Conservation (phyloP, 2,797 vertebrate genomes). For the Labeo calbasu region DNA sequence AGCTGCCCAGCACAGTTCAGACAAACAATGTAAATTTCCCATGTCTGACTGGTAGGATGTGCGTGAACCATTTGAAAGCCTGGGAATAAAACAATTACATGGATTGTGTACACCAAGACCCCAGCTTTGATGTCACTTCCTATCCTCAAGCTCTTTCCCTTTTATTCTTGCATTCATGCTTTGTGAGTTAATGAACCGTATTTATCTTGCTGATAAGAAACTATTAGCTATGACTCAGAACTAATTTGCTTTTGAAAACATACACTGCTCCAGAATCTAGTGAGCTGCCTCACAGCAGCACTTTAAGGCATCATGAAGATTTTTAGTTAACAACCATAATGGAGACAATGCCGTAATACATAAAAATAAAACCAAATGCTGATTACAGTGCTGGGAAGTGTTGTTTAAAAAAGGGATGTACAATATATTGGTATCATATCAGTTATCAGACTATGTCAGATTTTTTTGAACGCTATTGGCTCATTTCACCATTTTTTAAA, state of each 20-base stretch:
- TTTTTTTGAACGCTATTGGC: background rate
- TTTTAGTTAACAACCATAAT: background rate
- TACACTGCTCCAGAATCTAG: slow-evolving; percentile 7
- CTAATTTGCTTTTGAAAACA: slow-evolving; percentile 9
- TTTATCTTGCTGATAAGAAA: slow-evolving; percentile 61
- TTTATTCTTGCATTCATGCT: slow-evolving; percentile 34
- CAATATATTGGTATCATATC: background rate
- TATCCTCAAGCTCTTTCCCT: slow-evolving; percentile 15
- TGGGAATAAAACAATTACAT: slow-evolving; percentile 34
- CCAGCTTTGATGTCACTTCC: slow-evolving; percentile 31
- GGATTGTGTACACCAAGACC: slow-evolving; percentile 10
- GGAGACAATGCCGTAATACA: background rate
- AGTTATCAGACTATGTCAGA: background rate
- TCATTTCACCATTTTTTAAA: no score
- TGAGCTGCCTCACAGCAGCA: background rate
- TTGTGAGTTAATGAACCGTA: slow-evolving; percentile 59
- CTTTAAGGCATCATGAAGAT: background rate
- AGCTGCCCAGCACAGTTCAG: background rate
- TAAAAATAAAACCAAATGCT: background rate
- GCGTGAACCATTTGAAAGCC: slow-evolving; percentile 4
- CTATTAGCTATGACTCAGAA: slow-evolving; percentile 46
- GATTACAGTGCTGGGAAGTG: no score
- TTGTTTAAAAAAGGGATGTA: background rate
- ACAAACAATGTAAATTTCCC: slow-evolving; percentile 23
- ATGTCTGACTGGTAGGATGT: slow-evolving; percentile 21